Percentiles rank a stretch among this genome's conserved stretches.
phyloP scores from a whole-genome alignment of 2,113 vertebrate species.

The Cryptotis parvus region DNA sequence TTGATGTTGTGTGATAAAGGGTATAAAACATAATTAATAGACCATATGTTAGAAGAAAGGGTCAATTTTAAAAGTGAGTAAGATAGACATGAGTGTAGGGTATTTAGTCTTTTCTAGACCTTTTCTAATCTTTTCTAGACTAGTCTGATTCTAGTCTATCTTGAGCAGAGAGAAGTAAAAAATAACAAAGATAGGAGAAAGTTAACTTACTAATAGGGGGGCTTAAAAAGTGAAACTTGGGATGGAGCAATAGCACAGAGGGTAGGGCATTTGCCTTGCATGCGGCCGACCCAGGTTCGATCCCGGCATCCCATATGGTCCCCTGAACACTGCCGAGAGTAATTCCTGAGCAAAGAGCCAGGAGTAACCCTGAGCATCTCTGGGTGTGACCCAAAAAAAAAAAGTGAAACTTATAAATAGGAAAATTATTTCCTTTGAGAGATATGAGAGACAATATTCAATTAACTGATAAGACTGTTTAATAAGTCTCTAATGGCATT shows the following conservation, averaged over 20 bases:
- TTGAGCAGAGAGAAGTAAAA: not conserved
- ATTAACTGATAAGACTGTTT: not conserved
- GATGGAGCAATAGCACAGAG: too few species aligned
- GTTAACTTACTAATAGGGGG: not conserved
- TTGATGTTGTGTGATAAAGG: not conserved
- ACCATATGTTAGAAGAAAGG: not conserved
- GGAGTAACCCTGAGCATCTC: too few species aligned
- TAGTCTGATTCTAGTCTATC: not conserved
- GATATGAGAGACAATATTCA: slow-evolving; percentile 2
- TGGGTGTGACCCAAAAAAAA: too few species aligned
- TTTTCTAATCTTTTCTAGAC: too few species aligned
- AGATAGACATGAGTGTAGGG: not conserved
- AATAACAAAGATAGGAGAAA: not conserved
- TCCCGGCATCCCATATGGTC: too few species aligned
- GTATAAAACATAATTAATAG: not conserved
- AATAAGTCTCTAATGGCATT: not conserved
- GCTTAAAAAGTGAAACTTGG: slow-evolving; percentile 1
- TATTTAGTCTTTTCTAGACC: not conserved
- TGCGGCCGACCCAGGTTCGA: too few species aligned
- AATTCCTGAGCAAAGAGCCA: too few species aligned
- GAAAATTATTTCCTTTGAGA: slow-evolving; percentile 6
- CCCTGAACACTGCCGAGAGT: too few species aligned
- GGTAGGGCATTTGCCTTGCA: too few species aligned
- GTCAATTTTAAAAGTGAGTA: not conserved
- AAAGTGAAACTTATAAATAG: not conserved